Conservation (phyloP, 2,888 invertebrate species). For the Idaea aversata region DNA sequence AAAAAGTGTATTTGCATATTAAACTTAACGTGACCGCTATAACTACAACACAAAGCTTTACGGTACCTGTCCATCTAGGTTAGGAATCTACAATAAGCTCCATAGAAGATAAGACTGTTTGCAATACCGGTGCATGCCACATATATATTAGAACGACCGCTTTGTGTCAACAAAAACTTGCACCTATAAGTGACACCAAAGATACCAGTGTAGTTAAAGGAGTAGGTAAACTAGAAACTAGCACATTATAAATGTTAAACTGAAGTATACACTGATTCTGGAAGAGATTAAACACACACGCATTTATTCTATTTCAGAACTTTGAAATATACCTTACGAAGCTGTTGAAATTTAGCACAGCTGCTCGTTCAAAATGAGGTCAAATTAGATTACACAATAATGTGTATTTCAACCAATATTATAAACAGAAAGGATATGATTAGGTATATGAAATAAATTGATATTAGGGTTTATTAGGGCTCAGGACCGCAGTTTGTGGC, state of each 20-base stretch:
- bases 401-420: neutral
- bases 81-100: neutral
- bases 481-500: no score
- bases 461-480: no score
- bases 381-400: neutral
- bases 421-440: neutral
- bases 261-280: neutral
- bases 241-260: neutral
- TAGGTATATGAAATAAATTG: neutral
- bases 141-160: neutral
- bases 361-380: neutral
- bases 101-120: neutral
- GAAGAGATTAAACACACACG: neutral
- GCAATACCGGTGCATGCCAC: neutral
- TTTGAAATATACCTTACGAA: neutral
- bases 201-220: neutral
- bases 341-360: neutral
- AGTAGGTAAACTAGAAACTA: neutral
- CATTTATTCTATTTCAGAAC: neutral
- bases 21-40: slow-evolving; percentile 7
- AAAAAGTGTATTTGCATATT: slow-evolving; percentile 11
- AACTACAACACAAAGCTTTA: slow-evolving; percentile 12
- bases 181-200: neutral
- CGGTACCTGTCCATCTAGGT: slow-evolving; percentile 9
- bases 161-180: neutral